Conservation (phyloP, 2,797 vertebrate species). For the Cossypha polioptera region DNA sequence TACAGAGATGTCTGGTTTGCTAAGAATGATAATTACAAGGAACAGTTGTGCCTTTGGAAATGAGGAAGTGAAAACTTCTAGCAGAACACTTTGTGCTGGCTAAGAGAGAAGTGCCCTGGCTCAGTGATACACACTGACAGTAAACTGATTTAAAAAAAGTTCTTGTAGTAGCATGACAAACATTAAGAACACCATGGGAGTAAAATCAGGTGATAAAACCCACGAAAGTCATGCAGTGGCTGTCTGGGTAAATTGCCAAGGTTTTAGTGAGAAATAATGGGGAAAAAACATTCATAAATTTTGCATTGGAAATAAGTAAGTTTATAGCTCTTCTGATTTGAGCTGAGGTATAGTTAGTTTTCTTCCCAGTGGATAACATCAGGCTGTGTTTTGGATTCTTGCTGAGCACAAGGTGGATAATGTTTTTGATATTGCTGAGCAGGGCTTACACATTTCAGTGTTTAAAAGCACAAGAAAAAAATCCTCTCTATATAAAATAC, state of each 20-base stretch:
- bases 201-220: background rate
- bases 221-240: background rate
- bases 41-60: background rate
- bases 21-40: background rate
- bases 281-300: background rate
- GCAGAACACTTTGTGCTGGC: background rate
- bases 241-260: background rate
- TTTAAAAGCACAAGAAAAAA: background rate
- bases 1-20: background rate
- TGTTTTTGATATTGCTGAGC: background rate
- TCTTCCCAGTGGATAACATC: background rate
- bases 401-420: background rate
- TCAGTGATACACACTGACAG: background rate
- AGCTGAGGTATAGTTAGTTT: background rate
- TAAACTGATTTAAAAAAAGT: background rate
- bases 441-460: background rate
- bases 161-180: background rate
- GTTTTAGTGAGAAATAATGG: background rate
- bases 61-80: background rate
- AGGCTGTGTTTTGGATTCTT: background rate
- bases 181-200: background rate
- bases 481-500: accelerated
- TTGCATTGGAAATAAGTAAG: background rate
- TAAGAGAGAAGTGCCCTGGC: background rate
- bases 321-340: background rate